Evolutionary conservation across 2,113 vertebrate genomes (phyloP), one percentile per base, ranked within the genome.

Genomic region (Serilophus lunatus): DNA sequence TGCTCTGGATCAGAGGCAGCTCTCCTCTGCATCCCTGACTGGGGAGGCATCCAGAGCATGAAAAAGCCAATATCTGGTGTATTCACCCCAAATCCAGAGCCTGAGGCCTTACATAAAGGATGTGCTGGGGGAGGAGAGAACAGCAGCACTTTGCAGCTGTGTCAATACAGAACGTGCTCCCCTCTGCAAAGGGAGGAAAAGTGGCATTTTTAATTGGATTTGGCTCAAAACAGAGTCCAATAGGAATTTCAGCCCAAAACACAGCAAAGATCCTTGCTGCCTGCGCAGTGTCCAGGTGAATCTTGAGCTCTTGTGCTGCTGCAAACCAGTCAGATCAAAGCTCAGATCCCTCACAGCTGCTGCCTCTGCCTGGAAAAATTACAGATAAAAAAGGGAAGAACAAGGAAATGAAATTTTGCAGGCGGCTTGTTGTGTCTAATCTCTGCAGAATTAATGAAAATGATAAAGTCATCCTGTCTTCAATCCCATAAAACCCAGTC

Each of bases 11-110:
- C 65, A 15, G 51, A 82, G 61, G 51, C 69, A 38, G 47, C n/a
- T 60, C 35, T 70, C 19, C 59, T 40, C 24, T 0, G 0, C 50
- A 26, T 51, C 64, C 44, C 63, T 0, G 0, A 3, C 84, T 38
- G n/a, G 11, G 40, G n/a, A 86, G 36, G 47, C n/a, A 59, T 45
- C 44, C 1, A 0, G 25, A 51, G 49, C 1, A 0, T 12, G 45
- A 44, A 72, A 65, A 9, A 91, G 29, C 68, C 86, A 24, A 3
- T 45, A 51, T 13, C 63, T 31, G 76, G 24, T 61, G 38, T 66
- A 36, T 81, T 86, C 44, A 63, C 64, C 60, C 28, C 53, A 9
- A 35, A 53, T 36, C 2, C 50, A 26, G 86, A 76, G 86, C 79
- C n/a, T n/a, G 56, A 19, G 6, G 86, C 50, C 5, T 74, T 50